Evolutionary conservation across 2,888 invertebrate genomes (phyloP), one percentile per base, ranked within the genome.

Genomic region (Meta bourneti): DNA sequence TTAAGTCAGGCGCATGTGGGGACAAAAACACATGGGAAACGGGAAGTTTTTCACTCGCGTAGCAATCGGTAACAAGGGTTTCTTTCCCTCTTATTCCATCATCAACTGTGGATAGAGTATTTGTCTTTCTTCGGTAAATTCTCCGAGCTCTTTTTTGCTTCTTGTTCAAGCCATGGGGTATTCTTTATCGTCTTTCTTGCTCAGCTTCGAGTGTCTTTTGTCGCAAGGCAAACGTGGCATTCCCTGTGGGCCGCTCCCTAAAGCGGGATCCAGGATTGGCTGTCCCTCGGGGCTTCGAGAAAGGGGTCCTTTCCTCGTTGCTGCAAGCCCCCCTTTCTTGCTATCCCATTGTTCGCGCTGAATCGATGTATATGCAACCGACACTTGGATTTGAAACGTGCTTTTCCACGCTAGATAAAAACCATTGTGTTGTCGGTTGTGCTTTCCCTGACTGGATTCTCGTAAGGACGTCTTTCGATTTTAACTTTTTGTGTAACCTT

Each of bases 211-310:
- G 74, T 77, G 89, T 82, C 89, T 89, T 82, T 82, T 89, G 81
- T 89, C 82, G 81, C 82, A 49, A 70, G 20, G 82, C 81, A 82
- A 81, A 89, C 81, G 82, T 82, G 89, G 70, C 82, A 52, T 89
- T 77, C 81, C 89, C 89, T n/a, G 16, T 48, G 81, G 88, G 75
- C 52, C 49, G n/a, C 49, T 69, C 75, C 81, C 52, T 49, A 49
- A 51, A 75, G 89, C 75, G 19, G 61, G 20, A 34, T 19, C 20
- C n/a, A 7, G 52, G 87, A 89, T 89, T 89, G 81, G 61, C 49
- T n/a, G 34, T 81, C 81, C 82, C 82, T 48, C 13, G 82, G 51
- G 89, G 49, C 34, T 6, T 13, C 2, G 6, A 34, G 34, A 74
- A 80, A 80, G 13, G 16, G 48, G 7, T 72, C 49, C 49, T 79